A percentile compares a stretch with the other conserved stretches of the same genome.
These are phyloP conservation scores for Leptinotarsa lineolata DNA, from an alignment of 1,140 invertebrate species.

Conservation along the genomic window DNA sequence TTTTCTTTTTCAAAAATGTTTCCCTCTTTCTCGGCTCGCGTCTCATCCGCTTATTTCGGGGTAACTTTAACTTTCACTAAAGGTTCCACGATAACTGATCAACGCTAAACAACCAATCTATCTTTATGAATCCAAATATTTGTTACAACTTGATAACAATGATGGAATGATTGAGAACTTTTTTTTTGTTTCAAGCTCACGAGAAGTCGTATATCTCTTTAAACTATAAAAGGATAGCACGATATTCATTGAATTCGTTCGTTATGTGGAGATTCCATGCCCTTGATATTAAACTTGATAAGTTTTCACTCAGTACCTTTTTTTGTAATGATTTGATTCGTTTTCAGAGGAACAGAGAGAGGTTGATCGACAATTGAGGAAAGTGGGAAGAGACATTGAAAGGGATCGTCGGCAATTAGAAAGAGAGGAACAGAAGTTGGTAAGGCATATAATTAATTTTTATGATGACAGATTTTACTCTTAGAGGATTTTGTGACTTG, in stretches of 20 bases:
- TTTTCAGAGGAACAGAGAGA: conserved; percentile 79
- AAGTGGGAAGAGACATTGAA: conserved; percentile 82
- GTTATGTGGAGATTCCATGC: background rate
- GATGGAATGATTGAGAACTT: background rate
- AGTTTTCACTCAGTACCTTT: conserved; percentile 2
- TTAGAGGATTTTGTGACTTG: no score
- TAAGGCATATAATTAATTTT: conserved; percentile 52
- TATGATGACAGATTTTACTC: no score
- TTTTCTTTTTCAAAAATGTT: no score
- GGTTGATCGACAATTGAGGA: conserved; percentile 78
- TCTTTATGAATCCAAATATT: background rate
- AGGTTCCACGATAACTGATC: no score
- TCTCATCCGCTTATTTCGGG: no score
- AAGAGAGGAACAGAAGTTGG: conserved; percentile 87
- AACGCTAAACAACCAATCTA: no score
- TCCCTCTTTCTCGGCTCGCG: no score
- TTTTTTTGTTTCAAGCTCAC: background rate
- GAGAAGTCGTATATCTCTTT: no score
- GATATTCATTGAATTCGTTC: background rate
- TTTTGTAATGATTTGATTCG: conserved; percentile 34
- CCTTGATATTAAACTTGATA: background rate
- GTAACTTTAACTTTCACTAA: no score
- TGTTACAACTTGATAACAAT: background rate
- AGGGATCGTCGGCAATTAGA: conserved; percentile 79
- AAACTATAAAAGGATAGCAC: background rate